Percentiles rank a stretch among this genome's conserved stretches.
Conservation (phyloP, 2,888 invertebrate species). For the Epinotia demarniana region DNA sequence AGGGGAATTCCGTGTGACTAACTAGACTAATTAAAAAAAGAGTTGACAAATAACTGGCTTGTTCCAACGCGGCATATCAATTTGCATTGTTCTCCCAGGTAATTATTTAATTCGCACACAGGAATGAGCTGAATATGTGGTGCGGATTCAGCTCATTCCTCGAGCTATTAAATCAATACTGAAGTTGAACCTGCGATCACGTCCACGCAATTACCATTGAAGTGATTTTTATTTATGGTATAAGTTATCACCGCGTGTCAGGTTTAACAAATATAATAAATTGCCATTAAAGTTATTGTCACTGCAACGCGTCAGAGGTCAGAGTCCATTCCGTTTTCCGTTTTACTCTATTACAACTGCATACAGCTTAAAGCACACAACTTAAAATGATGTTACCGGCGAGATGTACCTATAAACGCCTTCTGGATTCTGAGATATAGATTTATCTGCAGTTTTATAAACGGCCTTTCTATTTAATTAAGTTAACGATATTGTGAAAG, state of each 20-base stretch:
- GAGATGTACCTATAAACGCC: neutral
- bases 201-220: neutral
- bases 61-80: too few relatives aligned
- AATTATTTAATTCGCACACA: too few relatives aligned
- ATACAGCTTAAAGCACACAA: neutral
- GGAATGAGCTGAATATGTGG: too few relatives aligned
- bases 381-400: neutral
- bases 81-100: too few relatives aligned
- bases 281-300: slow-evolving; percentile 11
- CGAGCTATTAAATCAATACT: neutral
- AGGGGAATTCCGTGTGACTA: too few relatives aligned
- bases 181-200: neutral
- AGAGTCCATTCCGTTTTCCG: neutral
- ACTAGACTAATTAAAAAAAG: too few relatives aligned
- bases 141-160: neutral
- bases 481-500: neutral
- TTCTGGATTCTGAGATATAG: neutral
- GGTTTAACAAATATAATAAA: slow-evolving; percentile 8
- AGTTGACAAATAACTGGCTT: too few relatives aligned
- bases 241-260: slow-evolving; percentile 9
- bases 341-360: neutral
- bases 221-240: neutral
- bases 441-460: neutral
- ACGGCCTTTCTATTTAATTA: neutral
- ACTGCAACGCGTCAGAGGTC: neutral